A percentile compares a stretch with the other conserved stretches of the same genome.
These are phyloP conservation scores for Zele albiditarsus DNA, from an alignment of 2,888 invertebrate species.

Conservation along the genomic window DNA sequence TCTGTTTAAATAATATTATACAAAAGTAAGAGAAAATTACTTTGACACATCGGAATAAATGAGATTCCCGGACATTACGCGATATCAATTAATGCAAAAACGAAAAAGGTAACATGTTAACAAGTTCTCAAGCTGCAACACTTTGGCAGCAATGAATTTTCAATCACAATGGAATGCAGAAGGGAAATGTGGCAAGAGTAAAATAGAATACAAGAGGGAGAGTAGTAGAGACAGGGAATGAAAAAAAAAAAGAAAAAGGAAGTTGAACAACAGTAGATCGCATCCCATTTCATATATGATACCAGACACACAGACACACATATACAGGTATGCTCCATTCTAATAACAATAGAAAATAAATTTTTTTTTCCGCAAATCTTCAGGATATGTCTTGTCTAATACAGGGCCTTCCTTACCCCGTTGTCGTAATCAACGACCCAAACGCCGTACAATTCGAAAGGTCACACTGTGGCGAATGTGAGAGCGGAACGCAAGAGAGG, in stretches of 20 bases:
- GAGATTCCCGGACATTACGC: not conserved
- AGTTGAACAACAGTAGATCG: constrained; percentile 41
- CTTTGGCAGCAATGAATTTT: not conserved
- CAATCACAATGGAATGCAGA: not conserved
- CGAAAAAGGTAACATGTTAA: not conserved
- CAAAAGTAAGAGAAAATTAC: not conserved
- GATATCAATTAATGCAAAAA: constrained; percentile 1
- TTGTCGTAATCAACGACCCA: constrained; percentile 6
- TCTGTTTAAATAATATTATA: not conserved
- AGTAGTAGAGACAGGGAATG: constrained; percentile 18
- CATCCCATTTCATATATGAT: constrained; percentile 40
- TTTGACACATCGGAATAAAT: not conserved
- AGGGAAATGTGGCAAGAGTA: constrained; percentile 4
- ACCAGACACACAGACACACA: constrained; percentile 24
- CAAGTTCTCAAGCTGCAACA: not conserved
- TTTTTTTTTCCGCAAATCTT: constrained; percentile 50
- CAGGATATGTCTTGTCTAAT: constrained; percentile 35
- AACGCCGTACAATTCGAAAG: constrained; percentile 52
- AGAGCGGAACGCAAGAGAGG: constrained; percentile 47
- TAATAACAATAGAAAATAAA: constrained; percentile 48
- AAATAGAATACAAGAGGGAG: not conserved
- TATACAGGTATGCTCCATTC: constrained; percentile 37
- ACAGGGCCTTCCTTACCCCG: constrained; percentile 26
- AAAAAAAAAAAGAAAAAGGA: constrained; percentile 30
- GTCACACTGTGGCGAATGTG: constrained; percentile 52